Base-by-base conservation (phyloP, 2,113 vertebrate species). In the Pteruthius melanotis region DNA sequence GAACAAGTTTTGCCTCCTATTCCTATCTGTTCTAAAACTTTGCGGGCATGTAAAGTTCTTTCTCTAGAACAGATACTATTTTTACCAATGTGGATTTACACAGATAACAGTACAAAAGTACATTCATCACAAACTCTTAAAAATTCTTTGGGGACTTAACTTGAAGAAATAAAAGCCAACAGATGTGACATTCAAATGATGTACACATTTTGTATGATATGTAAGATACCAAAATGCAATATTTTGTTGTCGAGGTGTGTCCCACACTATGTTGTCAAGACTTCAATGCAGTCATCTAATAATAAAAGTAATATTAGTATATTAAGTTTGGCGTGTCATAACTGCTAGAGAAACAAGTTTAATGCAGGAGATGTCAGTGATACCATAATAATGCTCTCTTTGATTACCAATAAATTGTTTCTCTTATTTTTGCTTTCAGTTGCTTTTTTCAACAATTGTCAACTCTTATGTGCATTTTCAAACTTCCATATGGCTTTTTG, bases 371-470 rank as follows among this genome's bases (percentile, higher is more conserved):
- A 53, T 87, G 56, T 79, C 76, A 81, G 76, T 81, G 69, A 53
- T 80, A 78, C 37, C 47, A 61, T 74, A 85, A 85, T 70, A 72
- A 76, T 28, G 16, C 9, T 81, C 30, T 71, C 64, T 93, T 88
- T 95, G 72, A 93, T 95, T 86, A 47, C 72, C 28, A 39, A 82
- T 60, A 93, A 87, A 95, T 85, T 90, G 56, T 72, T 95, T 85
- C 35, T 87, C 68, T 23, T 22, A 44, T 78, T 95, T 85, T 88
- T 88, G 42, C 64, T 90, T 90, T 86, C 60, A 85, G 13, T 35
- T 85, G 60, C 70, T 57, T 85, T 85, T 88, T 88, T 77, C 60
- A 71, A 75, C 44, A 71, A 49, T 75, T 90, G 52, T 39, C 68
- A 88, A 35, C 50, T 64, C 57, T 76, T 33, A 61, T 47, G 66